Evolutionary conservation across 2,113 vertebrate genomes (phyloP).

Genomic region (Microtus pennsylvanicus): DNA sequence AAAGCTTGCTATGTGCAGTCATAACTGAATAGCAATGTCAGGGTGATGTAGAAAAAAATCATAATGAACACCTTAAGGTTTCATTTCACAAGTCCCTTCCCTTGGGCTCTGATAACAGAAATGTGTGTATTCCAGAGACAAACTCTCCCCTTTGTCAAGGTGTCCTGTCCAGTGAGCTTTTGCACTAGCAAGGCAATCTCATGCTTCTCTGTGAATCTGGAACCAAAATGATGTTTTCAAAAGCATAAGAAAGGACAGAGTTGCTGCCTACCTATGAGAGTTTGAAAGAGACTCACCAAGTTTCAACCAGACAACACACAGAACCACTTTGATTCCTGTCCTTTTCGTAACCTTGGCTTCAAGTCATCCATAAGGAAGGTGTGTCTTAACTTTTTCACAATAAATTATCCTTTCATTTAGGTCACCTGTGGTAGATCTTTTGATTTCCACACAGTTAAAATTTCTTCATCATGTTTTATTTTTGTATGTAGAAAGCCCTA

Average conservation of each 20-base stretch:
- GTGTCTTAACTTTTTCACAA: neutral
- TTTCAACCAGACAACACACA: neutral
- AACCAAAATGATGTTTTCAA: neutral
- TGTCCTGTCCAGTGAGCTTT: neutral
- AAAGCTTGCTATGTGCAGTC: neutral
- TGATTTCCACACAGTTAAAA: neutral
- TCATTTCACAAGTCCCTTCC: conserved; percentile 35
- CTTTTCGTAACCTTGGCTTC: neutral
- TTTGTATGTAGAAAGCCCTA: conserved; percentile 32
- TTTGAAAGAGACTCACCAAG: neutral
- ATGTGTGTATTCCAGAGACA: neutral
- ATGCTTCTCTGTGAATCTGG: neutral
- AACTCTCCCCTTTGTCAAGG: neutral
- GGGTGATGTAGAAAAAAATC: neutral
- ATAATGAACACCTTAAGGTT: conserved; percentile 1
- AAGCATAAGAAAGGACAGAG: neutral
- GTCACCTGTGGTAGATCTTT: neutral
- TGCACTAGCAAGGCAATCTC: neutral
- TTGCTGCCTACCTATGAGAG: no score
- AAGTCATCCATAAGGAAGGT: neutral
- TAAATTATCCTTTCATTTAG: conserved; percentile 22
- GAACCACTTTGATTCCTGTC: neutral
- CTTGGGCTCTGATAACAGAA: conserved; percentile 25
- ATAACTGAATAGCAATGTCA: conserved; percentile 30
- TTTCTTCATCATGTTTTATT: neutral